phyloP scores from a whole-genome alignment of 2,797 vertebrate genomes.

The Gadopsis bispinosus region DNA sequence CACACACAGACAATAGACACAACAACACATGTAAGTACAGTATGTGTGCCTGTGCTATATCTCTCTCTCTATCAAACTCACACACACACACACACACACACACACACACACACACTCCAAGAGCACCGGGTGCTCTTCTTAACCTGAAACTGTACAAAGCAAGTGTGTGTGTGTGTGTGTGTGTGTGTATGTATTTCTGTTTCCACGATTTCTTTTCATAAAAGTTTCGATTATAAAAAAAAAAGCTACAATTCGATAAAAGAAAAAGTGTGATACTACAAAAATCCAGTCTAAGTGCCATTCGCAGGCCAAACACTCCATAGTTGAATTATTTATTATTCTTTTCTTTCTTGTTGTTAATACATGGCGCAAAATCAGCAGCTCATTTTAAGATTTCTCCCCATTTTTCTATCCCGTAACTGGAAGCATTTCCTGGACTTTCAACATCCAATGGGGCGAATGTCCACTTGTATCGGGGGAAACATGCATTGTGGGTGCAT shows the following conservation, averaged over 20 bases:
- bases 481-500: neutral
- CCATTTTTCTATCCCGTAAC: neutral
- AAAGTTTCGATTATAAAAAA: neutral
- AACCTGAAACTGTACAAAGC: neutral
- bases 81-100: neutral
- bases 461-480: neutral
- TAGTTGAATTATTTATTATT: neutral
- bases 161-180: neutral
- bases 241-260: neutral
- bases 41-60: neutral
- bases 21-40: neutral
- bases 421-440: neutral
- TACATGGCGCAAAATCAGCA: neutral
- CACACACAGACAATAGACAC: conserved; percentile 7
- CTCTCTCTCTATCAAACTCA: neutral
- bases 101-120: neutral
- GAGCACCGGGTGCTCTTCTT: neutral
- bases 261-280: neutral
- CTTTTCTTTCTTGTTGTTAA: neutral
- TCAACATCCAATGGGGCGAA: too few species aligned
- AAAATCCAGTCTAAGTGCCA: neutral
- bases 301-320: neutral
- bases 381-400: neutral
- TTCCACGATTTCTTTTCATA: neutral
- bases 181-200: too few species aligned